These are phyloP conservation scores for Danio tinwini DNA, from an alignment of 2,797 vertebrate species.

Conservation along the genomic window DNA sequence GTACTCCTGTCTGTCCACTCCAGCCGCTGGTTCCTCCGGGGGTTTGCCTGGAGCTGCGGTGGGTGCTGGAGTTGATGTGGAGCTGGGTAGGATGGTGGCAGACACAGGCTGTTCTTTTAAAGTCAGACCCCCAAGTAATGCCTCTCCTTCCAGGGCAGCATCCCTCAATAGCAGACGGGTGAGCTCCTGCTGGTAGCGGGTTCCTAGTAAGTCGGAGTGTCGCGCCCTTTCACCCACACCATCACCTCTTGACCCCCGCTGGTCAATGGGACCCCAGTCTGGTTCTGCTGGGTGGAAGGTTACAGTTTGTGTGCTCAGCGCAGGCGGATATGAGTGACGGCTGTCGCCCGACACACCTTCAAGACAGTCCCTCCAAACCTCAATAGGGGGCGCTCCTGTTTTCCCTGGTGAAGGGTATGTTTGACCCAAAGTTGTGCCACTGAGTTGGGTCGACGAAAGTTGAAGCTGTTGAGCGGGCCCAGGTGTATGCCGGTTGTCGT, in stretches of 20 bases:
- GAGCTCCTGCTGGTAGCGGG: slow-evolving; percentile 81
- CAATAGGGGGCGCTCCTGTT: slow-evolving; percentile 67
- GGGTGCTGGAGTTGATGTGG: slow-evolving; percentile 8
- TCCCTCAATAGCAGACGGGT: slow-evolving; percentile 77
- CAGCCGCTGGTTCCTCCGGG: slow-evolving; percentile 70
- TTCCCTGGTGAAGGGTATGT: slow-evolving; percentile 64
- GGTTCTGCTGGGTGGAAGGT: slow-evolving; percentile 72
- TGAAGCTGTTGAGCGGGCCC: slow-evolving; percentile 74
- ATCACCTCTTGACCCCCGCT: slow-evolving; percentile 66
- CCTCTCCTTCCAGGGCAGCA: slow-evolving; percentile 73
- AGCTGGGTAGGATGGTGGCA: slow-evolving; percentile 40
- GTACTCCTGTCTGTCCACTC: slow-evolving; percentile 82
- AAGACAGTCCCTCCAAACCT: slow-evolving; percentile 79
- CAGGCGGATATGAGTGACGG: slow-evolving; percentile 87
- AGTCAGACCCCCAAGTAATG: slow-evolving; percentile 75
- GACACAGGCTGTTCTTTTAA: slow-evolving; percentile 73
- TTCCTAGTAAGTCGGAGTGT: slow-evolving; percentile 80
- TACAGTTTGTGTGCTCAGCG: slow-evolving; percentile 78
- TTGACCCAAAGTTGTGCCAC: slow-evolving; percentile 56
- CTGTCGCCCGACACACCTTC: slow-evolving; percentile 76
- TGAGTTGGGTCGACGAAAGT: slow-evolving; percentile 66
- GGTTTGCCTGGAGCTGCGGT: slow-evolving; percentile 58
- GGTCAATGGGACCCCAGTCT: slow-evolving; percentile 75
- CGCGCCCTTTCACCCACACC: slow-evolving; percentile 70
- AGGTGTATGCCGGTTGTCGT: slow-evolving; percentile 81